Conservation (phyloP, 1,140 invertebrate genomes). For the Venustaconcha ellipsiformis region DNA sequence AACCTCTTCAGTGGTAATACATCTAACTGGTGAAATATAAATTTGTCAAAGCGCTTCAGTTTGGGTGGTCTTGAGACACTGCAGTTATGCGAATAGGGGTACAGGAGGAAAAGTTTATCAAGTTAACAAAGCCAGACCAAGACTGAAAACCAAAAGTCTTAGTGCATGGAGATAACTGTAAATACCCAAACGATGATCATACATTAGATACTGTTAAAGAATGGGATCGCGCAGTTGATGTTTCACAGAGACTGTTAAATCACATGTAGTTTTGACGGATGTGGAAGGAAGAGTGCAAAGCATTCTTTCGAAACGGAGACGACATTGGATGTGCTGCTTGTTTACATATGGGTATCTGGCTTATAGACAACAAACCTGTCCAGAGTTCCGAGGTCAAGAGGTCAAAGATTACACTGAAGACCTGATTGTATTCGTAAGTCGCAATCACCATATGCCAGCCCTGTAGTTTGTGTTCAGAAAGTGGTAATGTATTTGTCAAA, state of each 20-base stretch:
- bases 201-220: neutral
- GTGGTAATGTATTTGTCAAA: constrained; percentile 26
- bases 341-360: constrained; percentile 10
- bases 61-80: neutral
- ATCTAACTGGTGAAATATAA: constrained; percentile 6
- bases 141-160: neutral
- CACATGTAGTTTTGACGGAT: constrained; percentile 9
- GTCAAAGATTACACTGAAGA: constrained; percentile 9
- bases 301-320: constrained; percentile 15
- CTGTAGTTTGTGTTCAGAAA: constrained; percentile 34
- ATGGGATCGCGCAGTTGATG: constrained; percentile 6
- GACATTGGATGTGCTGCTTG: constrained; percentile 19
- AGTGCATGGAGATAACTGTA: neutral
- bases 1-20: constrained; percentile 2
- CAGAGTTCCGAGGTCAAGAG: constrained; percentile 10
- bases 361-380: constrained; percentile 9
- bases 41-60: neutral
- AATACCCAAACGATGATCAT: neutral
- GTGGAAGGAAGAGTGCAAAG: constrained; percentile 12
- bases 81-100: neutral
- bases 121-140: neutral
- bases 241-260: constrained; percentile 1
- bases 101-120: too few species aligned
- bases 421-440: constrained; percentile 7
- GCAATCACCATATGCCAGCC: constrained; percentile 21